These are phyloP conservation scores for Beroe forskalii DNA, from an alignment of 37 sponge, comb jelly and placozoan genomes.

Conservation along the genomic window DNA sequence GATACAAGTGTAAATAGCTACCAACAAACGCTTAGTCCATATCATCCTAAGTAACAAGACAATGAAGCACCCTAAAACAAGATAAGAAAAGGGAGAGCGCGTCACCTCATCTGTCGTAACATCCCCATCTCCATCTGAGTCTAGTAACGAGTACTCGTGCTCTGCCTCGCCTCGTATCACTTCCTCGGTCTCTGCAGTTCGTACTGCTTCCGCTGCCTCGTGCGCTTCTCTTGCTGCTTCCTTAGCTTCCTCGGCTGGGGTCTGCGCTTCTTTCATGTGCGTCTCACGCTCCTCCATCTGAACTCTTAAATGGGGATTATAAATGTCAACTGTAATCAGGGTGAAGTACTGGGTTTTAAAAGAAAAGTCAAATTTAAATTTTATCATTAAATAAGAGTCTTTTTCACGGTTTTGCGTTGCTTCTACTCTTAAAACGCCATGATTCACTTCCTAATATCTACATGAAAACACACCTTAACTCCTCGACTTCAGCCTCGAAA, in stretches of 20 bases:
- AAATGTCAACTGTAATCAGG: too few relatives aligned
- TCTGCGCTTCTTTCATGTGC: constrained; percentile 80
- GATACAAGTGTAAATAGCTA: too few relatives aligned
- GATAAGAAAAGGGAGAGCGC: neutral
- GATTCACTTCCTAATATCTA: too few relatives aligned
- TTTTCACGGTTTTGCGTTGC: too few relatives aligned
- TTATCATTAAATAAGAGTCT: too few relatives aligned
- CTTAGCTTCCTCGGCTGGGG: constrained; percentile 77
- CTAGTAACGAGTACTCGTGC: neutral
- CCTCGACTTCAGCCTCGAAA: neutral
- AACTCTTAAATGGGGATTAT: too few relatives aligned
- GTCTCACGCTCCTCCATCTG: constrained; percentile 66
- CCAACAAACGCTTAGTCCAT: too few relatives aligned
- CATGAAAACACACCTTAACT: neutral
- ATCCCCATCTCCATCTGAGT: neutral
- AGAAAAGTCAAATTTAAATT: too few relatives aligned
- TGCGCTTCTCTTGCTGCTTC: constrained; percentile 69
- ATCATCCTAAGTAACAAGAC: too few relatives aligned
- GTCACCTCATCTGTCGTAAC: neutral
- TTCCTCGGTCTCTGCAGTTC: constrained; percentile 65
- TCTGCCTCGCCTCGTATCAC: constrained; percentile 55
- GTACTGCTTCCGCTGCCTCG: constrained; percentile 66
- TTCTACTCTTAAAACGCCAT: too few relatives aligned
- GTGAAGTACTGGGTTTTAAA: too few relatives aligned
- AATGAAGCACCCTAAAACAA: neutral